Conservation (phyloP, 2,113 vertebrate genomes). For the Chaenogobius annularis region DNA sequence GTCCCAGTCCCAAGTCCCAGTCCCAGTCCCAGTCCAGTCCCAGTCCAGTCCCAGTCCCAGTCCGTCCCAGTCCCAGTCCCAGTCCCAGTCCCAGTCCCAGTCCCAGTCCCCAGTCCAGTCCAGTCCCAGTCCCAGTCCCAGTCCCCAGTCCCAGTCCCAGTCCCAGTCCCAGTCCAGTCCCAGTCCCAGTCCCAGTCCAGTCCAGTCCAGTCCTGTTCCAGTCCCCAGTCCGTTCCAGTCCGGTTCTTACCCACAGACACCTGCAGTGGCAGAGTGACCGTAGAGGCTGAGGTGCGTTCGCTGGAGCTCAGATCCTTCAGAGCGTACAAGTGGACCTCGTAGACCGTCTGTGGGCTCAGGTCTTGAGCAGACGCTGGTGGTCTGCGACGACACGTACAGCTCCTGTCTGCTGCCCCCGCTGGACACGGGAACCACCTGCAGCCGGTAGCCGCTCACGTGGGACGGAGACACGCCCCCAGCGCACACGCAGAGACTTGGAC, state of each 20-base stretch:
- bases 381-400: slow-evolving; percentile 81
- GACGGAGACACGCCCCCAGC: slow-evolving; percentile 86
- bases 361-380: slow-evolving; percentile 83
- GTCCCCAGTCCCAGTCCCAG: not conserved
- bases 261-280: slow-evolving; percentile 88
- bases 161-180: not conserved
- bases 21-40: too few relatives aligned
- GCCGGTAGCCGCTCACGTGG: slow-evolving; percentile 86
- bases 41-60: too few relatives aligned
- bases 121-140: too few relatives aligned
- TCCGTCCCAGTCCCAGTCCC: too few relatives aligned
- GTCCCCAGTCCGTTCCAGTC: not conserved
- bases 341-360: slow-evolving; percentile 87
- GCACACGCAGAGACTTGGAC: slow-evolving; percentile 87
- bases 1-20: too few relatives aligned
- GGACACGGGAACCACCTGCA: slow-evolving; percentile 89
- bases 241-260: slow-evolving; percentile 86
- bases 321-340: slow-evolving; percentile 88
- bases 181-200: not conserved
- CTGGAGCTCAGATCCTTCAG: slow-evolving; percentile 87
- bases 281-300: slow-evolving; percentile 80
- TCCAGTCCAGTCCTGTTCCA: not conserved
- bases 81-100: too few relatives aligned
- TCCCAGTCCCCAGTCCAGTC: too few relatives aligned
- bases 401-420: slow-evolving; percentile 82